phyloP scores from a whole-genome alignment of 2,113 vertebrate species.

The Barbus barbus region DNA sequence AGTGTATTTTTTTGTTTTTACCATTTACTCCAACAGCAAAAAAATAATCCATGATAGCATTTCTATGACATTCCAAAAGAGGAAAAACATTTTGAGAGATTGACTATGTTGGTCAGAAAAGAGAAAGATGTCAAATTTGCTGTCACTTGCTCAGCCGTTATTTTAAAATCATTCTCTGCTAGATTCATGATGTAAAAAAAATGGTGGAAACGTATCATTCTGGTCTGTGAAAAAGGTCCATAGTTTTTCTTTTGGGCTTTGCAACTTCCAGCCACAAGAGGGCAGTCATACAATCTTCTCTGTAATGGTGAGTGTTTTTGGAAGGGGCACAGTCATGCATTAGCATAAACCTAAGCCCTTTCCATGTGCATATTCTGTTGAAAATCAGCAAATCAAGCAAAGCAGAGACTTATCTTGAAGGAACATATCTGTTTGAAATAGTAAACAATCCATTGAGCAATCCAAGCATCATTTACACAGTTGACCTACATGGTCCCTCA shows the following conservation, averaged over 20 bases:
- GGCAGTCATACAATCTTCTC: constrained; percentile 14
- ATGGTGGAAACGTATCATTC: background rate
- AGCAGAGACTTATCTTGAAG: background rate
- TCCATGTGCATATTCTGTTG: constrained; percentile 6
- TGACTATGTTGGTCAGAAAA: no score
- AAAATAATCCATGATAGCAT: background rate
- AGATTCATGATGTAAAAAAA: no score
- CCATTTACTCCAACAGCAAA: background rate
- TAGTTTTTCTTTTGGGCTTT: background rate
- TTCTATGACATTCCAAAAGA: background rate
- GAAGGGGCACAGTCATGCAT: constrained; percentile 21
- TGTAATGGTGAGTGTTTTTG: constrained; percentile 35
- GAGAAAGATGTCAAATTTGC: no score
- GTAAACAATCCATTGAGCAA: constrained; percentile 35
- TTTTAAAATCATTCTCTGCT: no score
- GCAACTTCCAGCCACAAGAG: constrained; percentile 17
- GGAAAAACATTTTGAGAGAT: no score
- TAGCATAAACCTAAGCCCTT: constrained; percentile 17
- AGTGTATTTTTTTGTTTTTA: background rate
- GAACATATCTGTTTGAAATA: background rate
- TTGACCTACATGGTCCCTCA: constrained; percentile 6
- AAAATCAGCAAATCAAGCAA: constrained; percentile 11
- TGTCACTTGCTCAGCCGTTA: no score
- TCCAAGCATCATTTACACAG: constrained; percentile 7
- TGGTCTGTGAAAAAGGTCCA: background rate